Base-by-base conservation (phyloP, 1,140 invertebrate genomes). In the Ganaspis sp. region DNA sequence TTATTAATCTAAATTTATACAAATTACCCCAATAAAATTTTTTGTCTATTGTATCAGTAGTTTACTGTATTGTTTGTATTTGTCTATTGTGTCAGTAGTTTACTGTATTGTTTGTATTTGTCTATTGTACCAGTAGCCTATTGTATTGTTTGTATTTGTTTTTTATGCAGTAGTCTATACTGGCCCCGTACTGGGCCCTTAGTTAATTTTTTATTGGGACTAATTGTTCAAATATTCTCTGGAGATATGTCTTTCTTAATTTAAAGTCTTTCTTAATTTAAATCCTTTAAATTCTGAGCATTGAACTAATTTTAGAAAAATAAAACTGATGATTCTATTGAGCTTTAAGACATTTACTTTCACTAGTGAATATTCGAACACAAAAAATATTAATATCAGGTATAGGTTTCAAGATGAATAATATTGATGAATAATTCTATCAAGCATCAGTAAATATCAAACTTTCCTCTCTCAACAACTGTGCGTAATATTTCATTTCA, bases 401-500 rank as follows among this genome's bases (percentile, higher is more conserved):
- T n/a, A 45, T 45, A 15, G 42, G n/a, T 45, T 4, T 15, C 9
- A 45, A 45, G 42, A 45, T 15, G 42, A 42, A 42, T 42, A 34
- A 45, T 45, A n/a, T 45, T 45, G 42, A 45, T 45, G 12, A 45
- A 45, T 45, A 45, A 45, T 45, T 45, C 12, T 45, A 45, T 45
- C 42, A 15, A n/a, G 12, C 42, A 45, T 45, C 42, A 45, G n/a
- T 45, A 45, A 45, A 12, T 45, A 45, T n/a, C 42, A 45, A 45
- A n/a, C 9, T 15, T 4, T 15, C 42, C 4, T 4, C 5, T n/a
- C 42, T 45, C 12, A 4, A n/a, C 42, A 45, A 15, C 15, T 40
- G 38, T 45, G 42, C n/a, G 42, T 45, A 45, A 45, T 45, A 45
- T 45, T 45, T 45, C 42, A 45, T 45, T 45, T 45, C 42, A n/a